Percentiles rank a stretch among this genome's conserved stretches.
These are phyloP conservation scores for Gastrophryne carolinensis DNA, from an alignment of 2,797 vertebrate genomes.

Conservation along the genomic window DNA sequence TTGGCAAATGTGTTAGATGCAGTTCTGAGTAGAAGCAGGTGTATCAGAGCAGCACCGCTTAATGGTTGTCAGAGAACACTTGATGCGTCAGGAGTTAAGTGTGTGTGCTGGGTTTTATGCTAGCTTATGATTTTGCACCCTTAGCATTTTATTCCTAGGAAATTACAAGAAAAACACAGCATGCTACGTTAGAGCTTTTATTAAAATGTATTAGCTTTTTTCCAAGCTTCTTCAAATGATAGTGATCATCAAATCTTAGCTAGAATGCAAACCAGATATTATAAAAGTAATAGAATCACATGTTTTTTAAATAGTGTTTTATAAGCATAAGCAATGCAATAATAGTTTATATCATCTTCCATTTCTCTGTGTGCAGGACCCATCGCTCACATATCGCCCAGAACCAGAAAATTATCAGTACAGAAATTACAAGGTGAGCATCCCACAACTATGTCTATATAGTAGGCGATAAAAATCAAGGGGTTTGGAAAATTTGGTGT, in stretches of 20 bases:
- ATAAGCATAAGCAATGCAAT: neutral
- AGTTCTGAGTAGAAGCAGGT: neutral
- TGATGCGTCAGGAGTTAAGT: neutral
- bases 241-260: too few relatives aligned
- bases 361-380: conserved; percentile 12
- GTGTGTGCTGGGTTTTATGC: neutral
- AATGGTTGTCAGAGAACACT: neutral
- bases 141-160: neutral
- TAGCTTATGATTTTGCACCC: neutral
- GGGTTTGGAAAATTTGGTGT: too few relatives aligned
- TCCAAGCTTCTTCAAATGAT: too few relatives aligned
- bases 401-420: conserved; percentile 25
- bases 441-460: neutral
- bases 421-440: conserved; percentile 42
- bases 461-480: neutral
- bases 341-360: too few relatives aligned
- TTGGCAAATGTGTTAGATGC: neutral
- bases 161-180: too few relatives aligned
- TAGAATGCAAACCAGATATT: too few relatives aligned
- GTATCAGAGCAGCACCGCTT: neutral
- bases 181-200: too few relatives aligned
- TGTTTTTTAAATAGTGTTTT: too few relatives aligned
- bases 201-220: too few relatives aligned
- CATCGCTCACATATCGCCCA: conserved; percentile 35
- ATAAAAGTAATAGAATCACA: too few relatives aligned